These are phyloP conservation scores for Marisa cornuarietis DNA, from an alignment of 1,140 invertebrate species.

Conservation along the genomic window DNA sequence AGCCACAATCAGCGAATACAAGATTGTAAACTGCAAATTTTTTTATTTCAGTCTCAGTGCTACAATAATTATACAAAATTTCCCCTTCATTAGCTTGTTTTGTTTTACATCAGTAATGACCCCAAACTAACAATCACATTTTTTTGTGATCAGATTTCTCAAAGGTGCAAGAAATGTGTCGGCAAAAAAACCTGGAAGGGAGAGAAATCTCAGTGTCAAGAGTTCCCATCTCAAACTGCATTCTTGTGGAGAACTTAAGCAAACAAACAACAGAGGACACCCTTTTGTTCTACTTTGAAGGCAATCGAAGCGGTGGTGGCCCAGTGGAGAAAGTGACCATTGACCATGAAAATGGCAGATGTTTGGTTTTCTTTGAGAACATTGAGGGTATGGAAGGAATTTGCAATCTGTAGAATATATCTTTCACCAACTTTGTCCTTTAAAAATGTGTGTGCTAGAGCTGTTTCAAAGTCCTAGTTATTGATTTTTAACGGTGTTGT, in stretches of 20 bases:
- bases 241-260: conserved; percentile 29
- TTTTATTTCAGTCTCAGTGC: too few relatives aligned
- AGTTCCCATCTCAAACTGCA: conserved; percentile 35
- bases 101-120: too few relatives aligned
- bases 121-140: too few relatives aligned
- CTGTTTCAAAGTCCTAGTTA: too few relatives aligned
- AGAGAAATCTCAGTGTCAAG: conserved; percentile 22
- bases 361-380: conserved; percentile 36
- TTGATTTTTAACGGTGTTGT: too few relatives aligned
- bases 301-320: conserved; percentile 27
- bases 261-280: conserved; percentile 31
- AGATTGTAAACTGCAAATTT: too few relatives aligned
- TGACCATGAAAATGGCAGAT: conserved; percentile 22
- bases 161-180: conserved; percentile 28
- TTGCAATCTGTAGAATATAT: too few relatives aligned
- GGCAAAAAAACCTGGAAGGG: conserved; percentile 30
- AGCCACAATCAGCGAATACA: too few relatives aligned
- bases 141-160: conserved; percentile 22
- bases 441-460: too few relatives aligned
- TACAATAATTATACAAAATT: too few relatives aligned
- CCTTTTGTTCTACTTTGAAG: conserved; percentile 42
- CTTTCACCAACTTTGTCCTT: too few relatives aligned
- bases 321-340: conserved; percentile 26
- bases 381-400: conserved; percentile 23
- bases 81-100: too few relatives aligned